Base-by-base conservation (phyloP, 1,140 invertebrate genomes). In the Stegodyphus dumicola region DNA sequence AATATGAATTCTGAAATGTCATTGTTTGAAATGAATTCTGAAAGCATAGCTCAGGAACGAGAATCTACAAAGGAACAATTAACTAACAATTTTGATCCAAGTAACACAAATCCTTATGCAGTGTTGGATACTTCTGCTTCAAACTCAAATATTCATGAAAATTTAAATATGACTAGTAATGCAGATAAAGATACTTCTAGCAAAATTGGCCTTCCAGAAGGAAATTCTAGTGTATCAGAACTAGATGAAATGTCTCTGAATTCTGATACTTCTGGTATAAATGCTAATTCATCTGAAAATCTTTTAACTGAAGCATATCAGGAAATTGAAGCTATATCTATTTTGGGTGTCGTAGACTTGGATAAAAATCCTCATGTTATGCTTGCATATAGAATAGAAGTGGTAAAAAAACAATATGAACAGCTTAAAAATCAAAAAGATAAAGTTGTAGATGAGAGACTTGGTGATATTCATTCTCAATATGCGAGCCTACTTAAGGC, bases 331-430 rank as follows among this genome's bases (percentile, higher is more conserved):
- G 81, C 81, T n/a, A 15, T 85, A 56, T 66, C 49, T 17, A 60
- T 85, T 49, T 69, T 85, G n/a, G 18, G 18, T 60, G 51, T 85
- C 18, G 11, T 77, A 60, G 81, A 85, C 15, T 9, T 85, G 7
- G 73, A 69, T 6, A 77, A 52, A 56, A 70, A 85, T 64, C 81
- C 81, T 49, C 74, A 70, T 13, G n/a, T n/a, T 53, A 6, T n/a
- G 6, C 33, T 85, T 4, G 18, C 18, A 51, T 6, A 7, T 10
- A 48, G 13, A 17, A 65, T 81, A 51, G 73, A 77, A 18, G 15
- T 67, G 7, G 13, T 6, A 6, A 69, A 76, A 51, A 70, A 75
- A 13, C 48, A 71, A 49, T 71, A 49, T 4, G 69, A 48, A 10
- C 11, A 71, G 10, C 15, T 71, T 10, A 6, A 10, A 49, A 71